Evolutionary conservation across 1,140 invertebrate genomes (phyloP).

Genomic region (Aphidius gifuensis): DNA sequence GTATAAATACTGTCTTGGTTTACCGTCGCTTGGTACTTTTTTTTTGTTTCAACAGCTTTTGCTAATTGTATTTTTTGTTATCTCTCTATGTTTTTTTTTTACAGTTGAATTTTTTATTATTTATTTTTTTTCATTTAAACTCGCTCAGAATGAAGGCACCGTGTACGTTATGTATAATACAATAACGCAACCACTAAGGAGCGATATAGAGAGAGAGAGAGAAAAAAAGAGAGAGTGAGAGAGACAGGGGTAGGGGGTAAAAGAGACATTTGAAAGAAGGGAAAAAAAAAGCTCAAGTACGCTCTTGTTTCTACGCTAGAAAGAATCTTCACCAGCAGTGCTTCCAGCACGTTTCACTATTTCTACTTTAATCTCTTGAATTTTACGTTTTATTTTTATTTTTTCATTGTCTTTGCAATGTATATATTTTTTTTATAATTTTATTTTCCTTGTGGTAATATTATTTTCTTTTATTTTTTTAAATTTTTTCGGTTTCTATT

Average conservation of each 20-base stretch:
- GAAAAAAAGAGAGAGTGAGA: background rate
- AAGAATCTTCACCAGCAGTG: slow-evolving; percentile 19
- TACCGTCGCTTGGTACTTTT: slow-evolving; percentile 14
- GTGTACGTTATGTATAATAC: slow-evolving; percentile 14
- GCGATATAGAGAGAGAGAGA: too few relatives aligned
- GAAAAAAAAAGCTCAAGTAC: slow-evolving; percentile 9
- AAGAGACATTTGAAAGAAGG: background rate
- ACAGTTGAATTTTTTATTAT: background rate
- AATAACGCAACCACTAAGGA: slow-evolving; percentile 18
- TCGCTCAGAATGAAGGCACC: slow-evolving; percentile 10
- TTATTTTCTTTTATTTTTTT: background rate
- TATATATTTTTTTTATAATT: slow-evolving; percentile 14
- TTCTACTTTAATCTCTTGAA: slow-evolving; percentile 23
- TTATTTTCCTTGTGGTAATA: background rate
- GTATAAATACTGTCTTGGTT: slow-evolving; percentile 23
- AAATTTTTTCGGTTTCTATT: background rate
- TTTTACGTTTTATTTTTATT: slow-evolving; percentile 3
- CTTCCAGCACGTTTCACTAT: slow-evolving; percentile 20
- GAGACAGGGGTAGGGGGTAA: background rate
- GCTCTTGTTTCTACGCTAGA: slow-evolving; percentile 14
- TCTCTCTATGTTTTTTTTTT: background rate
- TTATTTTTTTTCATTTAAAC: slow-evolving; percentile 6
- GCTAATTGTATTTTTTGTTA: background rate
- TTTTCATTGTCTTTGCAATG: slow-evolving; percentile 7
- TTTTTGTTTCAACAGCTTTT: background rate